Evolutionary conservation across 2,797 vertebrate genomes (phyloP), one percentile per base, ranked within the genome.

Genomic region (Clarias laeviceps): DNA sequence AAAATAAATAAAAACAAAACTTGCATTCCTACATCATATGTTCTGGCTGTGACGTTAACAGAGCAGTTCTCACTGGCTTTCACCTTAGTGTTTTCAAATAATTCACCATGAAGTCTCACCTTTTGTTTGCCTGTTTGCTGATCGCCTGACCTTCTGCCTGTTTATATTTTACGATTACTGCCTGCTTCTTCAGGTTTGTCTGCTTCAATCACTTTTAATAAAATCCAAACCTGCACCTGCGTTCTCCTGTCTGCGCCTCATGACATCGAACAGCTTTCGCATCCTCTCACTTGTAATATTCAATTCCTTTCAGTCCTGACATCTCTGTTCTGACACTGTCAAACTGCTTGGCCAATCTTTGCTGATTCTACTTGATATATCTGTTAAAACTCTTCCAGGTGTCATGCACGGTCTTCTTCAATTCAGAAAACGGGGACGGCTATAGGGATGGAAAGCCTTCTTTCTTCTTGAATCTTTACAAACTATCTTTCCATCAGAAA

Each of bases 131-230:
- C 37, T 64, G 61, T 65, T 64, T n/a, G 77, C 59, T 18, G 61
- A 80, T 65, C 24, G 8, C 40, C 8, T 45, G 8, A 65, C 37
- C 78, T 65, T 65, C 78, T 65, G 61, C 37, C 78, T 65, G 78
- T 50, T 80, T 50, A 45, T 79, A 80, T 65, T 50, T 50, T 12
- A 50, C 8, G 9, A 80, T 80, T 65, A 50, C 37, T 20, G 34
- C 24, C 37, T 20, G 61, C 78, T 65, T 5, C 17, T 65, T 45
- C 59, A 45, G 34, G 61, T 64, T 65, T 27, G 37, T 80, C 78
- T 18, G 37, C 37, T 64, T 64, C 78, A 45, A 65, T 65, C 50
- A 80, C 61, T 20, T 80, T 80, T 50, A 80, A 65, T 80, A 29
- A 65, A 20, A 50, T 15, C 61, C 5, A 18, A 50, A 27, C 15